phyloP scores from a whole-genome alignment of 2,113 vertebrate species.

The Camelus bactrianus region DNA sequence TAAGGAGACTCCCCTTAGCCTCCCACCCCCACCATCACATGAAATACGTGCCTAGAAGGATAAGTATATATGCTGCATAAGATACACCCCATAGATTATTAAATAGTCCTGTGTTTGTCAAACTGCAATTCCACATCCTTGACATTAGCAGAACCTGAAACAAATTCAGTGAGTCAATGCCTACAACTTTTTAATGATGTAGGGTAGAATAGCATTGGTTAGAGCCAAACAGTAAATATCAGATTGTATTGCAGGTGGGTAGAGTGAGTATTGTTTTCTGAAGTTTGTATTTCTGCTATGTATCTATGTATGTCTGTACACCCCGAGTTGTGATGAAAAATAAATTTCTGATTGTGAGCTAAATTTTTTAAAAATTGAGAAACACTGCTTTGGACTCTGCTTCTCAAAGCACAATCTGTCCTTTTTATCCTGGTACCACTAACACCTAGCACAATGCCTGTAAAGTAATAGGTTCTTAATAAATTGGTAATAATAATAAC shows the following conservation, averaged over 20 bases:
- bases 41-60: slow-evolving; percentile 2
- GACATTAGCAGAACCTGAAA: not conserved
- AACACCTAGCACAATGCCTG: not conserved
- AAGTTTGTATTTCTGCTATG: not conserved
- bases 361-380: not conserved
- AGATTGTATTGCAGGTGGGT: not conserved
- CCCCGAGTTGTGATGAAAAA: not conserved
- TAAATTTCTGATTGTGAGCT: not conserved
- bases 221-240: not conserved
- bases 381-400: not conserved
- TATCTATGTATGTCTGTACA: not conserved
- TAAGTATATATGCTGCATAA: not conserved
- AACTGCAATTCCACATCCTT: not conserved
- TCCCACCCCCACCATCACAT: not conserved
- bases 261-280: not conserved
- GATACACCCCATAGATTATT: not conserved
- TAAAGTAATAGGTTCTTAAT: not conserved
- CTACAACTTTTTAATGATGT: not conserved
- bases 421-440: not conserved
- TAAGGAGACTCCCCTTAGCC: not conserved
- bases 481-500: slow-evolving; percentile 14
- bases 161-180: not conserved
- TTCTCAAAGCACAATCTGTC: not conserved
- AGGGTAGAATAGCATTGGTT: not conserved
- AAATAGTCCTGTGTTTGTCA: not conserved